These are phyloP conservation scores for Aphaenogaster ashmeadi DNA, from an alignment of 1,140 invertebrate species.

Conservation along the genomic window DNA sequence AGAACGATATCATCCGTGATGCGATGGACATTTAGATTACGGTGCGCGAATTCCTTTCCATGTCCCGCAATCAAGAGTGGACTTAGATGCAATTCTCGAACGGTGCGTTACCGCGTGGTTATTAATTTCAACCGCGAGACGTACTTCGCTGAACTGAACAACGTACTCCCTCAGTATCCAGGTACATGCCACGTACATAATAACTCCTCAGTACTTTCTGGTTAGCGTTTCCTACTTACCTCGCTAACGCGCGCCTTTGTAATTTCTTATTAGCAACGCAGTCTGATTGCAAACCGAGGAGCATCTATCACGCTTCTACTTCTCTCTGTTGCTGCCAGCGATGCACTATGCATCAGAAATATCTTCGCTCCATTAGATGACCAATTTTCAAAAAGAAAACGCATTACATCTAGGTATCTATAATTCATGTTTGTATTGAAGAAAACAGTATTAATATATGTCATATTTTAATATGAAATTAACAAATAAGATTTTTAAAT, in stretches of 20 bases:
- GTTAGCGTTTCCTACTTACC: conserved; percentile 35
- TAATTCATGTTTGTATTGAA: neutral
- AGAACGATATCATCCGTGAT: too few relatives aligned
- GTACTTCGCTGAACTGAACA: conserved; percentile 11
- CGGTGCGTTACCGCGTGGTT: conserved; percentile 6
- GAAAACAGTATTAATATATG: neutral
- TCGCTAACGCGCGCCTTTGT: conserved; percentile 12
- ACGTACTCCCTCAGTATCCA: neutral
- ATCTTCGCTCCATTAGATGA: neutral
- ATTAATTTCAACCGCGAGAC: conserved; percentile 44
- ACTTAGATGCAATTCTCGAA: conserved; percentile 17
- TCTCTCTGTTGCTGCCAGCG: conserved; percentile 8
- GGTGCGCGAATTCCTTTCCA: neutral
- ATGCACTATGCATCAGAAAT: conserved; percentile 13
- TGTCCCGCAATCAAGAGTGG: conserved; percentile 38
- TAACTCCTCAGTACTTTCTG: conserved; percentile 8
- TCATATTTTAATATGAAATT: neutral
- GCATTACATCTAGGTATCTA: neutral
- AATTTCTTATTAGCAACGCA: conserved; percentile 37
- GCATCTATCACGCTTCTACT: conserved; percentile 42
- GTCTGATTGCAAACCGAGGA: conserved; percentile 50
- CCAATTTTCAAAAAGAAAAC: neutral
- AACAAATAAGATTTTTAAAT: neutral
- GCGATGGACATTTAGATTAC: conserved; percentile 18
- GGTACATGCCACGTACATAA: conserved; percentile 19